Evolutionary conservation across 2,888 invertebrate genomes (phyloP), one percentile per base, ranked within the genome.

Genomic region (Megastigmus dorsalis): DNA sequence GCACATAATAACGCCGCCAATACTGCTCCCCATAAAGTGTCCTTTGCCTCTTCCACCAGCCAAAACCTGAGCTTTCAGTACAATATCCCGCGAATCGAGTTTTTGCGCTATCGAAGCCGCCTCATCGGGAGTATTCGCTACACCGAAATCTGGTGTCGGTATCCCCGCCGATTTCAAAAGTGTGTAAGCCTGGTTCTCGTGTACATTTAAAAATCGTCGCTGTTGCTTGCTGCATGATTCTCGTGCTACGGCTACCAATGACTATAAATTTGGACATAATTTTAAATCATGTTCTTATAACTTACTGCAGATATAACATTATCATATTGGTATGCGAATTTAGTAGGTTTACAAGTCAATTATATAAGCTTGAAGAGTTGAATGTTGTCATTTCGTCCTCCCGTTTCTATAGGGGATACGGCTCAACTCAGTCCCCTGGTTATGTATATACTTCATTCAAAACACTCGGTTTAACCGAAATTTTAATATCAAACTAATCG

Each of bases 41-140:
- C 98, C 98, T 86, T 93, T 94, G 69, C 97, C 97, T 84, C 97
- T 91, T 13, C 97, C 97, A 76, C 97, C 97, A 78, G 97, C 95
- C 74, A 97, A 90, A 72, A 95, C 95, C 90, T 95, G 95, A 6
- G 95, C 95, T 86, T 95, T 95, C 63, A 96, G 89, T 18, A 95
- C 95, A 74, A 95, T 90, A 85, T 95, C 95, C 82, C 93, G 93
- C 62, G 93, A 91, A 73, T 93, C 92, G 33, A 95, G 89, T 23
- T 92, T 91, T 76, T 90, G 88, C 5, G 97, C 96, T 84, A 94
- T 93, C 84, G 94, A 91, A 48, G 90, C 89, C 33, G 94, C 96
- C 88, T 97, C 96, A 50, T 93, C 91, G 74, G 92, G 91, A 54
- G 93, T 92, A 85, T 92, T 93, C 38, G 97, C 97, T 23, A 97